These are phyloP conservation scores for Drosophila oshimai DNA, from an alignment of 1,140 invertebrate species.

Conservation along the genomic window DNA sequence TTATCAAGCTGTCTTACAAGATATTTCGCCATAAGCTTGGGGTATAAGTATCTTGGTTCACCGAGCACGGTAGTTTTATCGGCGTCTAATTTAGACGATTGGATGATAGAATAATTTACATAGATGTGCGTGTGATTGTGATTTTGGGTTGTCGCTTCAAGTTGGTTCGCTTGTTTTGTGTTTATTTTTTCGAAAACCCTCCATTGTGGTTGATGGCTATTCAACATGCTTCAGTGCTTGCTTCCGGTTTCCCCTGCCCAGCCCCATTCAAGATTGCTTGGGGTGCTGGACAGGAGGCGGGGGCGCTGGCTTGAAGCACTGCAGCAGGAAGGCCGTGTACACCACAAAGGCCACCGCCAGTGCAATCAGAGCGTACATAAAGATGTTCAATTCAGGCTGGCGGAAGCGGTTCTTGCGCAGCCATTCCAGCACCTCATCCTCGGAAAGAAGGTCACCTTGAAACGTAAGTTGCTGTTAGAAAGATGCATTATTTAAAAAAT, in stretches of 20 bases:
- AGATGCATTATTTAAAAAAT: not conserved
- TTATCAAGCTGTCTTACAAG: slow-evolving; percentile 18
- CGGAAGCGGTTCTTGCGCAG: slow-evolving; percentile 95
- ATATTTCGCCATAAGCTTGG: slow-evolving; percentile 22
- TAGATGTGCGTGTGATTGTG: slow-evolving; percentile 12
- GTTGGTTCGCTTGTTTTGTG: slow-evolving; percentile 33
- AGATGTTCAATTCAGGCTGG: slow-evolving; percentile 95
- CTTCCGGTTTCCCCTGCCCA: not conserved
- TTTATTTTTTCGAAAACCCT: slow-evolving; percentile 19
- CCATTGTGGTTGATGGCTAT: slow-evolving; percentile 31
- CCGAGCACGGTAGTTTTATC: slow-evolving; percentile 40
- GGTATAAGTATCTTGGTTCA: not conserved
- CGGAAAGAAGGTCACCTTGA: slow-evolving; percentile 90
- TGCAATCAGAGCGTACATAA: slow-evolving; percentile 96
- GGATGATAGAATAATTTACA: slow-evolving; percentile 51
- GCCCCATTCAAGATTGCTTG: slow-evolving; percentile 73
- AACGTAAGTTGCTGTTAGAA: not conserved
- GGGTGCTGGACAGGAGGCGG: slow-evolving; percentile 83
- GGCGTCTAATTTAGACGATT: slow-evolving; percentile 79
- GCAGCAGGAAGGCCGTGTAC: slow-evolving; percentile 95
- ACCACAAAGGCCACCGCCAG: slow-evolving; percentile 92
- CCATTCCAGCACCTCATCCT: slow-evolving; percentile 96
- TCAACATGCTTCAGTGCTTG: slow-evolving; percentile 23
- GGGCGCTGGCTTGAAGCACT: slow-evolving; percentile 90
- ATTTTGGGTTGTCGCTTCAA: slow-evolving; percentile 25